A percentile compares a stretch with the other conserved stretches of the same genome.
Evolutionary conservation across 2,113 vertebrate species (phyloP).

Genomic region (Labrus mixtus): DNA sequence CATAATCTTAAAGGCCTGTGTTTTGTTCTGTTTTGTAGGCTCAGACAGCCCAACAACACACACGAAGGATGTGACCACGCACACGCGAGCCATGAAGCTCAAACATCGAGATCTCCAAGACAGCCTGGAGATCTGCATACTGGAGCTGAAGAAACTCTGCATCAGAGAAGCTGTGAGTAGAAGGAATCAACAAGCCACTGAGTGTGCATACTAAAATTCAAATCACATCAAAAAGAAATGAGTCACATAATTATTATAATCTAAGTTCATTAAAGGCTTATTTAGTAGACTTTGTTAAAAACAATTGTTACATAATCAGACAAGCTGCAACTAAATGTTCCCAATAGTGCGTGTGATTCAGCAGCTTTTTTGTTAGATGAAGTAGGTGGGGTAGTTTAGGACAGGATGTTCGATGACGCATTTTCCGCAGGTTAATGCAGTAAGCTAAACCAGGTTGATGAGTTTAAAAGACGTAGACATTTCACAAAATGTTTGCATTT

Average conservation of each 20-base stretch:
- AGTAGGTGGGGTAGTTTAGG: constrained; percentile 23
- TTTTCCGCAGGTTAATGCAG: constrained; percentile 13
- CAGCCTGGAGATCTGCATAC: constrained; percentile 85
- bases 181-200: background rate
- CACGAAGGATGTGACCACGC: constrained; percentile 86
- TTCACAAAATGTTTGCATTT: too few species aligned
- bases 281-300: background rate
- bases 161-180: constrained; percentile 87
- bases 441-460: background rate
- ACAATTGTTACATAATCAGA: constrained; percentile 1
- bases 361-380: constrained; percentile 13
- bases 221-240: constrained; percentile 8
- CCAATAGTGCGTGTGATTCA: constrained; percentile 5
- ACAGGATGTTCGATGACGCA: constrained; percentile 29
- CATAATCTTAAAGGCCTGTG: background rate
- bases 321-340: background rate
- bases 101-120: constrained; percentile 88
- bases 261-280: constrained; percentile 1
- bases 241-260: constrained; percentile 20
- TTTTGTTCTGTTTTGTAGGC: constrained; percentile 69
- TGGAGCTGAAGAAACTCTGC: constrained; percentile 90
- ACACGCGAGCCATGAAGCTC: constrained; percentile 84
- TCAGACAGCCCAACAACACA: constrained; percentile 86
- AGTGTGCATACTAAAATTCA: background rate
- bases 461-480: too few species aligned